These are phyloP conservation scores for Myoxocephalus aenaeus DNA, from an alignment of 2,797 vertebrate species.

Conservation along the genomic window DNA sequence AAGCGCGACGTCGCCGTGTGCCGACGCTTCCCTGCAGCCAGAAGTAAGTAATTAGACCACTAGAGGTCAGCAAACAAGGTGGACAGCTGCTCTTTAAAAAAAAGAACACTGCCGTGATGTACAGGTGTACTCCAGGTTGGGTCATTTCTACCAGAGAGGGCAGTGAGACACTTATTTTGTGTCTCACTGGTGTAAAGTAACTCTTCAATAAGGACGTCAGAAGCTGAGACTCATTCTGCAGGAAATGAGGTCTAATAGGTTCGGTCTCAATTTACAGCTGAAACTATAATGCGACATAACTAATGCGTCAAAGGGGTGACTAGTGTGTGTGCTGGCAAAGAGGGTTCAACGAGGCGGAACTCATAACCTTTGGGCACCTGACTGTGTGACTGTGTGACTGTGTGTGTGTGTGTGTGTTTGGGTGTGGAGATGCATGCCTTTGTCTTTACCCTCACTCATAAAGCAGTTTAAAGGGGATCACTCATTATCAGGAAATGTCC, in stretches of 20 bases:
- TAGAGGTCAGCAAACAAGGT: not conserved
- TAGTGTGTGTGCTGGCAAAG: constrained; percentile 32
- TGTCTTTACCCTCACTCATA: constrained; percentile 7
- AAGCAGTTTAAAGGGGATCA: constrained; percentile 45
- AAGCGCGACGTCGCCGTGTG: not conserved
- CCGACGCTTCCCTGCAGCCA: not conserved
- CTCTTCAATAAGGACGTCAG: not conserved
- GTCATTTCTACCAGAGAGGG: not conserved
- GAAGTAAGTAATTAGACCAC: not conserved
- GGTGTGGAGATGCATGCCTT: constrained; percentile 25
- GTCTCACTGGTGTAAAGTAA: not conserved
- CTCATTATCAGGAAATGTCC: constrained; percentile 62
- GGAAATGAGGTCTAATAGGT: no score
- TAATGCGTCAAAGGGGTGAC: constrained; percentile 49
- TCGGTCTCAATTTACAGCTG: not conserved
- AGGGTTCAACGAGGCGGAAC: not conserved
- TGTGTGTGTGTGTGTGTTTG: not conserved
- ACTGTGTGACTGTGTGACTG: not conserved
- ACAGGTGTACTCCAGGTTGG: not conserved
- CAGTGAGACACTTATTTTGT: not conserved
- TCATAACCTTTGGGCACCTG: not conserved
- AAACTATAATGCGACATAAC: constrained; percentile 37
- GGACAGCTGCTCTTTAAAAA: not conserved
- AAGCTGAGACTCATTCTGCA: not conserved
- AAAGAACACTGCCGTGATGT: not conserved